Conservation (phyloP, 2,888 invertebrate genomes). For the Malachius bipustulatus region DNA sequence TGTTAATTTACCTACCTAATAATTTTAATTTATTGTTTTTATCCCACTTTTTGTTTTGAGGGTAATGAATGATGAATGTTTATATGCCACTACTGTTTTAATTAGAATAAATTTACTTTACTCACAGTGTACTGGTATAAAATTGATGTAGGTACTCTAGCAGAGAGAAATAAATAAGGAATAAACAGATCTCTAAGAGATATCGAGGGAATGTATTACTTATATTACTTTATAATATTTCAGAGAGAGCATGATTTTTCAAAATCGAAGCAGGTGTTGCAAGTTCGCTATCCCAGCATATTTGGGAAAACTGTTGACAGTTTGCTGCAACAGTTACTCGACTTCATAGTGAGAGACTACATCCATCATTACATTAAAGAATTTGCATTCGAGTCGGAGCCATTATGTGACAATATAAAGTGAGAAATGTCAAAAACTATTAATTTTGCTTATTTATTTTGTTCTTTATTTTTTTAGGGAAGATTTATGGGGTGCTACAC, state of each 20-base stretch:
- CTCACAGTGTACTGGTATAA: no score
- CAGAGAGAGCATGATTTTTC: slow-evolving; percentile 30
- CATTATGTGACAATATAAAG: slow-evolving; percentile 40
- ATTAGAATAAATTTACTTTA: no score
- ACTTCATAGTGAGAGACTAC: slow-evolving; percentile 68
- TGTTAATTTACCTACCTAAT: no score
- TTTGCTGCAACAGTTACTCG: slow-evolving; percentile 70
- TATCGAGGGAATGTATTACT: slow-evolving; percentile 4
- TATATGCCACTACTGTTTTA: no score
- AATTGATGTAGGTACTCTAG: no score
- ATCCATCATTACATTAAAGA: slow-evolving; percentile 61
- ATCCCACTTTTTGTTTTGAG: no score
- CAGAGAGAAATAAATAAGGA: not conserved
- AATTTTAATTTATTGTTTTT: no score
- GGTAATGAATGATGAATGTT: no score
- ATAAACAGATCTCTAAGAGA: not conserved
- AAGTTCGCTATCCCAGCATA: slow-evolving; percentile 56
- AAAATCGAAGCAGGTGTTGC: slow-evolving; percentile 19
- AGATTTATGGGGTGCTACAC: slow-evolving; percentile 72
- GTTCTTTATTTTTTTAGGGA: slow-evolving; percentile 41
- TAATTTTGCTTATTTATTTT: slow-evolving; percentile 21
- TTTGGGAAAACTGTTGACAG: slow-evolving; percentile 76
- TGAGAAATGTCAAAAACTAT: slow-evolving; percentile 24
- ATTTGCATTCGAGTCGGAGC: slow-evolving; percentile 41
- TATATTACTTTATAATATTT: not conserved